Evolutionary conservation across 2,888 invertebrate genomes (phyloP).

Genomic region (Drosophila rubida): DNA sequence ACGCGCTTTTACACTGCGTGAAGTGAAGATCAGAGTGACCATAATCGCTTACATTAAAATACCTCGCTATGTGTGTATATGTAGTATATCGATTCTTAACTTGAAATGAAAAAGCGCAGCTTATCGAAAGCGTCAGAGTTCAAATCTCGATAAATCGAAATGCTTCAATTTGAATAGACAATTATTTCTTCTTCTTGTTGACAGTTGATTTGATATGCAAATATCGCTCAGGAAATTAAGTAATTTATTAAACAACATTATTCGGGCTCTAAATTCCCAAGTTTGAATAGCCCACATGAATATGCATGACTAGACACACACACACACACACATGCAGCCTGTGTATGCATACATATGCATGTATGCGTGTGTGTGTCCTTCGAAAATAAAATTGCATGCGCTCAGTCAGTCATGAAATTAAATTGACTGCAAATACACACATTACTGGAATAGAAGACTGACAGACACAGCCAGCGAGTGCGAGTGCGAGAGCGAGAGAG

Average conservation of each 20-base stretch:
- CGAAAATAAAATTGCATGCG: constrained; percentile 77
- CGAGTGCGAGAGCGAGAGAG: background rate
- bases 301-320: constrained; percentile 54
- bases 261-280: constrained; percentile 44
- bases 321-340: constrained; percentile 18
- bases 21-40: constrained; percentile 26
- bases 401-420: constrained; percentile 83
- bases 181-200: background rate
- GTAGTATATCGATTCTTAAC: background rate
- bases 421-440: constrained; percentile 82
- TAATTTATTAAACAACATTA: constrained; percentile 69
- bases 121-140: background rate
- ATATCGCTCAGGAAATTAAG: constrained; percentile 54
- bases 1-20: constrained; percentile 31
- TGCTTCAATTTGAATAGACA: background rate
- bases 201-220: background rate
- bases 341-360: constrained; percentile 3
- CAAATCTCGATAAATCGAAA: background rate
- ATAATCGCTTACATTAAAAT: background rate
- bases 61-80: background rate
- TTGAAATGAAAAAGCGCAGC: background rate
- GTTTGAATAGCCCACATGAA: constrained; percentile 57
- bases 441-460: constrained; percentile 35
- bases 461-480: constrained; percentile 14
- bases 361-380: constrained; percentile 58